Conservation (phyloP, 2,888 invertebrate genomes). For the Aproaerema taeniolella region DNA sequence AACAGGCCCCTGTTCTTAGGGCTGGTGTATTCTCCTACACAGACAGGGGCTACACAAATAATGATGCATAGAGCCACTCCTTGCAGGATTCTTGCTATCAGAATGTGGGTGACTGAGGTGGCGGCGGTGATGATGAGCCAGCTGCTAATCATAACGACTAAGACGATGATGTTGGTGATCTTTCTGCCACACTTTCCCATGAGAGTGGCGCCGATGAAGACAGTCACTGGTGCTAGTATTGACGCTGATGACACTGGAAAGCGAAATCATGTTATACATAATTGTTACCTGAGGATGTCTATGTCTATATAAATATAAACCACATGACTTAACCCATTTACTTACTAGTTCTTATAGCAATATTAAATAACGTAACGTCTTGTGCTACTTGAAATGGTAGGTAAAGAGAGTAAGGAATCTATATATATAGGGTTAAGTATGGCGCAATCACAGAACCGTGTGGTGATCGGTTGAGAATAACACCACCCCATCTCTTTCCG, state of each 20-base stretch:
- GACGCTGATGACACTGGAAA: conserved; percentile 37
- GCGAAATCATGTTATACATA: no score
- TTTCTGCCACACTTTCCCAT: conserved; percentile 36
- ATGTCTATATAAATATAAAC: no score
- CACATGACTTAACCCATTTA: no score
- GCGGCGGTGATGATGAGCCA: conserved; percentile 29
- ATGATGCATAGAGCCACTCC: conserved; percentile 25
- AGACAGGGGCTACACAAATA: conserved; percentile 24
- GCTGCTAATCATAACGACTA: conserved; percentile 30
- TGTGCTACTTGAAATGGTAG: no score
- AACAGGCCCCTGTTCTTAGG: conserved; percentile 30
- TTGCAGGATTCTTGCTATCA: conserved; percentile 26
- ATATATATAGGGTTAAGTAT: no score
- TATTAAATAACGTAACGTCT: no score
- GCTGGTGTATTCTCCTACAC: conserved; percentile 29
- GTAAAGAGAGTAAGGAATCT: no score
- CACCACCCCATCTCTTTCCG: no score
- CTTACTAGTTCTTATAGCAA: no score
- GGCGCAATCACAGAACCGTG: no score
- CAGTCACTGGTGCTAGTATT: conserved; percentile 30
- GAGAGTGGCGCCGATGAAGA: conserved; percentile 31
- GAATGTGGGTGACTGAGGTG: conserved; percentile 22
- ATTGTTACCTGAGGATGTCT: no score
- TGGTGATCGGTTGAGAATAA: no score
- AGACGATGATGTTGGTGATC: conserved; percentile 38